A percentile compares a stretch with the other conserved stretches of the same genome.
Evolutionary conservation across 2,113 vertebrate genomes (phyloP).

Genomic region (Paralichthys olivaceus): DNA sequence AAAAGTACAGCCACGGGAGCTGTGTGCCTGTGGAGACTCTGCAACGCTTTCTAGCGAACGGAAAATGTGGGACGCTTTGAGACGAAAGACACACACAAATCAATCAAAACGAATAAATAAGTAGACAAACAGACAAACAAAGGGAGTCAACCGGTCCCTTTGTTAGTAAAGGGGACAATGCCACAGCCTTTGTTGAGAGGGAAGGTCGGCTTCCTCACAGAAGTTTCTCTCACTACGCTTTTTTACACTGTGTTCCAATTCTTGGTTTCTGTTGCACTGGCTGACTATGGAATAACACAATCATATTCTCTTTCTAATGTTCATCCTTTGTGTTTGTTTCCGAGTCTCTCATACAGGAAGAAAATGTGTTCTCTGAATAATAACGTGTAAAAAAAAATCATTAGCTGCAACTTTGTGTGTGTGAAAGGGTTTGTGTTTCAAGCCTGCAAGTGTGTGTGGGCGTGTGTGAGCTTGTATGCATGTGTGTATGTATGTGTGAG

Average conservation of each 20-base stretch:
- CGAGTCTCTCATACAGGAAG: conserved; percentile 74
- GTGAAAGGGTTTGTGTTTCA: conserved; percentile 33
- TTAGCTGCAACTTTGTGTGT: conserved; percentile 58
- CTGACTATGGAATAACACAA: conserved; percentile 91
- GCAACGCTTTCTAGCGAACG: conserved; percentile 82
- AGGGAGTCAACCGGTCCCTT: conserved; percentile 62
- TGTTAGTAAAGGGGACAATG: conserved; percentile 75
- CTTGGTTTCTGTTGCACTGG: conserved; percentile 94
- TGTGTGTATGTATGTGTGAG: background rate
- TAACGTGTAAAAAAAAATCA: conserved; percentile 53
- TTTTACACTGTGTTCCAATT: conserved; percentile 99
- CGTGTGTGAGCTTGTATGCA: conserved; percentile 13
- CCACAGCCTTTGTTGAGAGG: conserved; percentile 91
- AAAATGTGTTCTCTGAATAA: conserved; percentile 58
- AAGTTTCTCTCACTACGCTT: conserved; percentile 95
- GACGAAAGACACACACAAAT: conserved; percentile 77
- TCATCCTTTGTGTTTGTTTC: conserved; percentile 76
- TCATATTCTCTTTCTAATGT: conserved; percentile 76
- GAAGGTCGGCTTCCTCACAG: conserved; percentile 89
- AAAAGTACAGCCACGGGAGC: conserved; percentile 74
- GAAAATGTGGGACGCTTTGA: conserved; percentile 76
- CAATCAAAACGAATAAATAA: conserved; percentile 84
- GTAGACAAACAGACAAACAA: conserved; percentile 63
- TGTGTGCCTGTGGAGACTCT: conserved; percentile 68
- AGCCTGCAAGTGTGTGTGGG: conserved; percentile 15